These are phyloP conservation scores for Brenthis daphne DNA, from an alignment of 2,888 invertebrate genomes.

Conservation along the genomic window DNA sequence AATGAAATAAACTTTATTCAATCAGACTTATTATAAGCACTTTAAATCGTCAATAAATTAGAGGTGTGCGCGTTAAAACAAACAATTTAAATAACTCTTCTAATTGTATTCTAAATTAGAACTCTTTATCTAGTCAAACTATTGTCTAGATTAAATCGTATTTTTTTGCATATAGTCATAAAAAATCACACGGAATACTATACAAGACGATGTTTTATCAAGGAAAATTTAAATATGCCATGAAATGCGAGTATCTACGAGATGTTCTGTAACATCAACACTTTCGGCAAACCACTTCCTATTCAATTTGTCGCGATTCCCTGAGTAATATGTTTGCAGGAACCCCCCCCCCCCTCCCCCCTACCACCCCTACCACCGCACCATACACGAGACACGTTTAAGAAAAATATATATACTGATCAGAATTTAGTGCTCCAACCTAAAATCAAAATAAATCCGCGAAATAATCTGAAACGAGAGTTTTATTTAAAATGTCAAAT, in stretches of 20 bases:
- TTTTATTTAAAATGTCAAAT: too few species aligned
- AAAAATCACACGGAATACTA: too few species aligned
- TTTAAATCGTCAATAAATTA: too few species aligned
- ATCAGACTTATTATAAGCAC: too few species aligned
- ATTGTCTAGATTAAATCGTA: not conserved
- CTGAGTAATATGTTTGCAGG: conserved; percentile 61
- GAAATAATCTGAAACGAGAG: too few species aligned
- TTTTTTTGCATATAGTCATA: not conserved
- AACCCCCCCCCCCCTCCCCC: not conserved
- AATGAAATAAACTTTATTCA: too few species aligned
- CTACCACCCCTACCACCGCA: too few species aligned
- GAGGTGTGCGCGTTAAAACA: too few species aligned
- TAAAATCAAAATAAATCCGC: too few species aligned
- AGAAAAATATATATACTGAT: too few species aligned
- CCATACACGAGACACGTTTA: too few species aligned
- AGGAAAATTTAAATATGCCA: not conserved
- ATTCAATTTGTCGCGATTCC: conserved; percentile 71
- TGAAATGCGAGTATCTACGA: not conserved
- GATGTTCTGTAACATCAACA: not conserved
- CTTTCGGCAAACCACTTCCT: conserved; percentile 36
- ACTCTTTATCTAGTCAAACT: not conserved
- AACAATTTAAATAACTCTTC: not conserved
- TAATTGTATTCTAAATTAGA: not conserved
- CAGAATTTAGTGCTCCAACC: too few species aligned
- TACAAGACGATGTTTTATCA: not conserved